Percentiles rank a stretch among this genome's conserved stretches.
Evolutionary conservation across 2,797 vertebrate species (phyloP).

Genomic region (Onychomys arenicola): DNA sequence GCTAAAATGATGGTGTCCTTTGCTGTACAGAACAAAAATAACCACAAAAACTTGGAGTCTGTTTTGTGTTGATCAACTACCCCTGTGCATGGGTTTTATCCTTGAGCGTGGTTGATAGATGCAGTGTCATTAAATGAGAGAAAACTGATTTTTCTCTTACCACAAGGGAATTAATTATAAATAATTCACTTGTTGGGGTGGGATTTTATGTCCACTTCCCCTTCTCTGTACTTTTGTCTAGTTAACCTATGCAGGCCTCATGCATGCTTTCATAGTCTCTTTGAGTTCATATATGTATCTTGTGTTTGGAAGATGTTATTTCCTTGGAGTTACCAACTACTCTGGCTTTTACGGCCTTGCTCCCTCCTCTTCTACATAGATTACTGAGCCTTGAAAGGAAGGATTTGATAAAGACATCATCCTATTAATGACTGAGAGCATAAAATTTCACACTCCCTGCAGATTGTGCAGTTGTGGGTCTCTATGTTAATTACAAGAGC

Average conservation of each 20-base stretch:
- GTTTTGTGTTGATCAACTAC: not conserved
- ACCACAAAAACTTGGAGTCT: not conserved
- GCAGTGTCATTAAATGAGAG: not conserved
- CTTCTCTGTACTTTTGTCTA: not conserved
- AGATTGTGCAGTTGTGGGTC: not conserved
- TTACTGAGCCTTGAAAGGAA: not conserved
- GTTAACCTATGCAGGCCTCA: too few relatives aligned
- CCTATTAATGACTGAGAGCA: not conserved
- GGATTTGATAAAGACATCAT: too few relatives aligned
- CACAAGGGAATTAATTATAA: not conserved
- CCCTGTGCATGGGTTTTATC: not conserved
- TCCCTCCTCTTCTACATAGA: not conserved
- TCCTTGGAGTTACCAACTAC: too few relatives aligned
- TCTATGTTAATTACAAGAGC: not conserved
- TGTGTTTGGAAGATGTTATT: not conserved
- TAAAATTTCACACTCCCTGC: not conserved
- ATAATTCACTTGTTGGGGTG: not conserved
- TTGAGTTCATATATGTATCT: not conserved
- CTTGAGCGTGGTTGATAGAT: not conserved
- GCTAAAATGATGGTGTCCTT: not conserved
- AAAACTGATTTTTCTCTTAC: not conserved
- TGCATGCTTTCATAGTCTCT: not conserved
- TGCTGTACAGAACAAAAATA: not conserved
- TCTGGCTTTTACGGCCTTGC: not conserved
- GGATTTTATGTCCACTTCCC: not conserved